These are phyloP conservation scores for Lithobates sylvaticus DNA, from an alignment of 2,797 vertebrate genomes.

Conservation along the genomic window DNA sequence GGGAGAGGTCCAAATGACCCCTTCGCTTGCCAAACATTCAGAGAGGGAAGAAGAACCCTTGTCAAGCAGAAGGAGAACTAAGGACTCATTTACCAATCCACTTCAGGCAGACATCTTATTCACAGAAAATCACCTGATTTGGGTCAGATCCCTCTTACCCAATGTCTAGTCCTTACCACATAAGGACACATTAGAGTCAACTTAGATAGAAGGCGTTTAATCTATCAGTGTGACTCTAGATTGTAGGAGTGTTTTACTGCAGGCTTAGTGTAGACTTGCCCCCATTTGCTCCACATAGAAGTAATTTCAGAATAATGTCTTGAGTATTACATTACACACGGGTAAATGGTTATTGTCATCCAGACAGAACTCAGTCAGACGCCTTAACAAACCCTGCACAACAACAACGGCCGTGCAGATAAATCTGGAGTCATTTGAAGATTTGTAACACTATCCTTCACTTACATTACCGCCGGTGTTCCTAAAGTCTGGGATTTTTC, in stretches of 20 bases:
- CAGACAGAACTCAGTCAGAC: slow-evolving; percentile 19
- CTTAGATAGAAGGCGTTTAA: neutral
- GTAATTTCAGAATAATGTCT: neutral
- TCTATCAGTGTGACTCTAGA: neutral
- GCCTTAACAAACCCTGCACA: neutral
- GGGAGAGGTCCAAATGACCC: too few relatives aligned
- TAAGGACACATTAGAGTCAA: neutral
- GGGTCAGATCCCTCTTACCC: too few relatives aligned
- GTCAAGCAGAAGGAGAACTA: too few relatives aligned
- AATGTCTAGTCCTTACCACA: too few relatives aligned
- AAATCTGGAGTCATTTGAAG: slow-evolving; percentile 14
- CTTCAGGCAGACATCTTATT: neutral
- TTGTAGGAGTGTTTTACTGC: neutral
- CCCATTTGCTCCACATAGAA: neutral
- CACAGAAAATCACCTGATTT: too few relatives aligned
- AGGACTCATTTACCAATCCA: neutral
- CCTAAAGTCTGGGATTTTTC: slow-evolving; percentile 61
- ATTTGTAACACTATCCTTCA: slow-evolving; percentile 50
- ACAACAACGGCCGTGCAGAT: slow-evolving; percentile 26
- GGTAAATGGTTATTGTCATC: slow-evolving; percentile 44
- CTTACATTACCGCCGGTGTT: slow-evolving; percentile 50
- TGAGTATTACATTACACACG: slow-evolving; percentile 29
- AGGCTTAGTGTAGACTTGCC: neutral
- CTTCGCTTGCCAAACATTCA: too few relatives aligned
- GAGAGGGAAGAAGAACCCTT: too few relatives aligned